These are phyloP conservation scores for Trachymyrmex septentrionalis DNA, from an alignment of 1,140 invertebrate species.

Conservation along the genomic window DNA sequence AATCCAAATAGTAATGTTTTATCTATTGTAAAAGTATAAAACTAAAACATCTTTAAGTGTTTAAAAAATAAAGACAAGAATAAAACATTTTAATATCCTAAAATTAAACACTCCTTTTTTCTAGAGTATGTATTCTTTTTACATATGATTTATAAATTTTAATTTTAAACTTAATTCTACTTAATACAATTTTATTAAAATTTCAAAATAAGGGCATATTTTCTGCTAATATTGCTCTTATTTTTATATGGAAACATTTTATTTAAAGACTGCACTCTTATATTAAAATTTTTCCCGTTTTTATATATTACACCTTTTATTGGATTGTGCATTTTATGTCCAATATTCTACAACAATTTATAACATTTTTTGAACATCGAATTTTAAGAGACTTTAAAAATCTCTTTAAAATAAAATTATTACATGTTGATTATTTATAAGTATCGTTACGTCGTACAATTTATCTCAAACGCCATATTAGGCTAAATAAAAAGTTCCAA, in stretches of 20 bases:
- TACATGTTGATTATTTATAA: neutral
- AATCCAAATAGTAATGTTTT: too few relatives aligned
- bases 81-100: too few relatives aligned
- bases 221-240: neutral
- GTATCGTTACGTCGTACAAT: neutral
- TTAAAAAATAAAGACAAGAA: too few relatives aligned
- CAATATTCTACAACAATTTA: neutral
- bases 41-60: too few relatives aligned
- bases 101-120: too few relatives aligned
- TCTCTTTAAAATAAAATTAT: too few relatives aligned
- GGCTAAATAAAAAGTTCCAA: neutral
- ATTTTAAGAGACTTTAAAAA: neutral
- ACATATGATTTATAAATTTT: conserved; percentile 1
- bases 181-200: neutral
- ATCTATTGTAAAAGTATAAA: too few relatives aligned
- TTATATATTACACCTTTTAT: neutral
- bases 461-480: neutral
- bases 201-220: neutral
- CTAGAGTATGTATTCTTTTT: neutral
- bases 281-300: neutral
- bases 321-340: neutral
- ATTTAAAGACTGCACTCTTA: neutral
- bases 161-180: neutral
- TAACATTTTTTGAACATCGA: neutral
- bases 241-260: neutral